Conservation (phyloP, 2,888 invertebrate genomes). For the Polydesmus complanatus region DNA sequence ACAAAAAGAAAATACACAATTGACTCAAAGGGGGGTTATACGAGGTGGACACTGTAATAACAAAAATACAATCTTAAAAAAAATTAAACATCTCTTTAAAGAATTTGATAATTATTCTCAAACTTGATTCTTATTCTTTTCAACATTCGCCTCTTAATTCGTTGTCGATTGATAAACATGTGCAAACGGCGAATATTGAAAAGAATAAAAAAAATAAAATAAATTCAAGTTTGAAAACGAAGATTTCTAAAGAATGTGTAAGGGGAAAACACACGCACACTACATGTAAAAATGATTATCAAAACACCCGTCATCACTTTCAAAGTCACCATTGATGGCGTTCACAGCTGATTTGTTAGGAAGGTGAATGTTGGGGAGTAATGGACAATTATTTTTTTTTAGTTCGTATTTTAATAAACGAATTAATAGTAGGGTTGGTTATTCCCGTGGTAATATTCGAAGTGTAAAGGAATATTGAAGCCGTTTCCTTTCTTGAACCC, state of each 20-base stretch:
- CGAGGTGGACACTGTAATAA: background rate
- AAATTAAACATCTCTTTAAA: background rate
- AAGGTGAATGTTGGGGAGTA: background rate
- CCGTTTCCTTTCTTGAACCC: constrained; percentile 16
- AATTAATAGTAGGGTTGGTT: constrained; percentile 9
- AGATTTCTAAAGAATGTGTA: background rate
- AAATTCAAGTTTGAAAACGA: background rate
- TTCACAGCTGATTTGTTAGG: too few species aligned
- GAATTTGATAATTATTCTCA: background rate
- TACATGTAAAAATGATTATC: background rate
- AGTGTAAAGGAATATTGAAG: constrained; percentile 13
- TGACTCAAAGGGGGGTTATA: background rate
- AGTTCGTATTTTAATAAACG: background rate
- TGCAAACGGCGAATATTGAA: too few species aligned
- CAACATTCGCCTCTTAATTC: background rate
- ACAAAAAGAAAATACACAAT: background rate
- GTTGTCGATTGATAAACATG: background rate
- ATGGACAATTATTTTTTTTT: background rate
- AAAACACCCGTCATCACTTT: too few species aligned
- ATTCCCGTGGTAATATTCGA: constrained; percentile 13
- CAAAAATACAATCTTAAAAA: background rate
- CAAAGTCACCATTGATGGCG: too few species aligned
- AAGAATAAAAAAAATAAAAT: too few species aligned
- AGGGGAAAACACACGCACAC: background rate
- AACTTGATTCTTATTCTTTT: background rate